phyloP scores from a whole-genome alignment of 64 coral and sea anemone genomes.

The Cladopsammia gracilis region DNA sequence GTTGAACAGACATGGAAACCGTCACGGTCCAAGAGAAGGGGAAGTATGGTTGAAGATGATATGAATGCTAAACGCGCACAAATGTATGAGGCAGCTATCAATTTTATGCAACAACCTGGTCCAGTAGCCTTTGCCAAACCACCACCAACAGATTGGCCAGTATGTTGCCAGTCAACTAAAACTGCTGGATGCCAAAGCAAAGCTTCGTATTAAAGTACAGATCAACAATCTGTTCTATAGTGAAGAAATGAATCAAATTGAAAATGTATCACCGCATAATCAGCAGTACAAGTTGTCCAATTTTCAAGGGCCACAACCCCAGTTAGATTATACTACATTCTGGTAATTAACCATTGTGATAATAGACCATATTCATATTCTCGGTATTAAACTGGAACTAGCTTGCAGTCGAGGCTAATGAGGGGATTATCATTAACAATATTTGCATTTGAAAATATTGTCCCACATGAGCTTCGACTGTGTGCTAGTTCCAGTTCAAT shows the following conservation, averaged over 20 bases:
- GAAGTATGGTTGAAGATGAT: background rate
- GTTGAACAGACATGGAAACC: background rate
- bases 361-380: background rate
- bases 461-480: too few relatives aligned
- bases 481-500: too few relatives aligned
- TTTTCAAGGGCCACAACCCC: slow-evolving; percentile 10
- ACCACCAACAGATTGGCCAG: slow-evolving; percentile 32
- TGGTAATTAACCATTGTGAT: background rate
- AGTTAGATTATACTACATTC: background rate
- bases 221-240: slow-evolving; percentile 46
- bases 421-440: background rate
- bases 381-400: too few relatives aligned
- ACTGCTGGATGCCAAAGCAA: slow-evolving; percentile 22
- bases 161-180: slow-evolving; percentile 54
- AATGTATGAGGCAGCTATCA: slow-evolving; percentile 44
- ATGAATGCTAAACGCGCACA: background rate
- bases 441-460: too few relatives aligned
- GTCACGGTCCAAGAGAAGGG: slow-evolving; percentile 8
- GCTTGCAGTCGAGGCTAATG: background rate
- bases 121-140: slow-evolving; percentile 13
- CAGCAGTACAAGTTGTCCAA: slow-evolving; percentile 7
- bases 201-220: slow-evolving; percentile 23
- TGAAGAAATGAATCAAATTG: slow-evolving; percentile 17
- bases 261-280: background rate
- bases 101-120: slow-evolving; percentile 25